phyloP scores from a whole-genome alignment of 2,797 vertebrate species.

The Alosa sapidissima region DNA sequence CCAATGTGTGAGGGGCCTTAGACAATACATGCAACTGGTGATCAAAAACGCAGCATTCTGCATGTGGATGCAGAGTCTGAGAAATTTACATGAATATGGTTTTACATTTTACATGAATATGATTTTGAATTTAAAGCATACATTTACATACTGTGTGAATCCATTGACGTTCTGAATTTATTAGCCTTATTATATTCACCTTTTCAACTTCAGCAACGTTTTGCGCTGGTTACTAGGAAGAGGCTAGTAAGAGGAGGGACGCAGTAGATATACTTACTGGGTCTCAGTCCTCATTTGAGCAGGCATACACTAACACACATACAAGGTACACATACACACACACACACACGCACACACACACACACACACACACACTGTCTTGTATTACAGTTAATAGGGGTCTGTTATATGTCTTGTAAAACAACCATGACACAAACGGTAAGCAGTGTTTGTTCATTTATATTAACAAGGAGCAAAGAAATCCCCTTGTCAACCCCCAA shows the following conservation, averaged over 20 bases:
- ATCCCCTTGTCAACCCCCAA: slow-evolving; percentile 42
- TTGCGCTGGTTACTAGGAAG: neutral
- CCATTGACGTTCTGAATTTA: neutral
- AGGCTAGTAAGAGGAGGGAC: neutral
- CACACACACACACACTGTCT: slow-evolving; percentile 24
- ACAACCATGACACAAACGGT: slow-evolving; percentile 30
- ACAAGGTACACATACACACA: neutral
- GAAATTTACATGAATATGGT: neutral
- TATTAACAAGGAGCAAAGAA: slow-evolving; percentile 44
- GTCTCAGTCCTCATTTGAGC: neutral
- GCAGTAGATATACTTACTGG: neutral
- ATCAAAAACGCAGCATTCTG: neutral
- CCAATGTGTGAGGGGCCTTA: too few relatives aligned
- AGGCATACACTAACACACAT: neutral
- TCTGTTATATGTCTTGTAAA: slow-evolving; percentile 30
- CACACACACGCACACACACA: neutral
- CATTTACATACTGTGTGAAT: neutral
- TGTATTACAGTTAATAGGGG: slow-evolving; percentile 25
- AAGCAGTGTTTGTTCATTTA: slow-evolving; percentile 38
- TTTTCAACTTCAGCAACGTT: neutral
- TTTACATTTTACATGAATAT: neutral
- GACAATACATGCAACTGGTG: neutral
- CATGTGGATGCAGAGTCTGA: neutral
- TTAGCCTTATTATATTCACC: neutral
- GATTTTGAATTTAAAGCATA: neutral